Evolutionary conservation across 2,113 vertebrate species (phyloP).

Genomic region (Apaloderma vittatum): DNA sequence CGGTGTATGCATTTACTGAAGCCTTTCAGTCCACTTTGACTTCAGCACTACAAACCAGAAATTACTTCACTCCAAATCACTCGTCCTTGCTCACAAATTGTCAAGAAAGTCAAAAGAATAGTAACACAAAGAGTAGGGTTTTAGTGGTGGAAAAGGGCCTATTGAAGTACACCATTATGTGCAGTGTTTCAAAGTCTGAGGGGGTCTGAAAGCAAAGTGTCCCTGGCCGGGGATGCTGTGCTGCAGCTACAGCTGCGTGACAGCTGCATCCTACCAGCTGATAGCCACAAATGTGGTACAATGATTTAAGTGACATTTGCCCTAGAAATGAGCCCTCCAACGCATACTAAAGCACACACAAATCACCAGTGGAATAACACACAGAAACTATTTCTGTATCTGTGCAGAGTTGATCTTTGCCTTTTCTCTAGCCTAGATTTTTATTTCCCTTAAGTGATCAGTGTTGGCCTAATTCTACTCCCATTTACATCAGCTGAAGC

Average conservation of each 20-base stretch:
- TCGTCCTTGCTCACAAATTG: background rate
- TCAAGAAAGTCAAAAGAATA: background rate
- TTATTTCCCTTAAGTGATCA: constrained; percentile 57
- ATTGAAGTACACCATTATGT: background rate
- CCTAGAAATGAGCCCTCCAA: background rate
- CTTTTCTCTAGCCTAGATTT: constrained; percentile 68
- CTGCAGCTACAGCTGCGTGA: background rate
- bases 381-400: constrained; percentile 49
- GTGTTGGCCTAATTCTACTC: constrained; percentile 34
- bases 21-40: background rate
- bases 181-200: background rate
- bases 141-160: background rate
- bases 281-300: background rate
- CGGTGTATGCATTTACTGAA: background rate
- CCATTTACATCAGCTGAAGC: constrained; percentile 41
- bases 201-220: rapidly evolving
- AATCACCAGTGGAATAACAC: background rate
- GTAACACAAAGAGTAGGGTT: background rate
- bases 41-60: background rate
- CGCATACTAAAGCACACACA: background rate
- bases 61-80: background rate
- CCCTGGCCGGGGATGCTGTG: background rate
- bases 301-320: background rate
- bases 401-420: constrained; percentile 45
- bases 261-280: background rate